Conservation (phyloP, 2,888 invertebrate species). For the Rotaria magnacalcarata region DNA sequence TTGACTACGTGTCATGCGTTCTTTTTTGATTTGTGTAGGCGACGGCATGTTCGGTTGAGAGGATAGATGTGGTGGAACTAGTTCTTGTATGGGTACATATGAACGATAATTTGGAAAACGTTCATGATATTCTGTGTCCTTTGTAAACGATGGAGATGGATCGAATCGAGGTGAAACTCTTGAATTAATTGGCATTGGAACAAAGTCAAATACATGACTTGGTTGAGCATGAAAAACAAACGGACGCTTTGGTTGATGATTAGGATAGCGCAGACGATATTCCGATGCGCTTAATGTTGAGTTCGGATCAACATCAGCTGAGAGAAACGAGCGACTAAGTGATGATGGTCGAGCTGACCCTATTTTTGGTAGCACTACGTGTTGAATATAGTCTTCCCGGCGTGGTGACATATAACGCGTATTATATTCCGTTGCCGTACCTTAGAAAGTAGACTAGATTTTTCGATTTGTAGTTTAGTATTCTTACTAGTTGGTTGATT, state of each 20-base stretch:
- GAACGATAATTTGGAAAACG: not conserved
- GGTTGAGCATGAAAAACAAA: conserved; percentile 19
- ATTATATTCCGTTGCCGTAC: not conserved
- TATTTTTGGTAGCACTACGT: not conserved
- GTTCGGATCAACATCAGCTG: not conserved
- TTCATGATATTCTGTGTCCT: not conserved
- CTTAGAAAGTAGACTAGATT: not conserved
- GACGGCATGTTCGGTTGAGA: not conserved
- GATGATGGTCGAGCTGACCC: not conserved
- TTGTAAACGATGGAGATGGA: not conserved
- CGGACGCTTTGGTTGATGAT: conserved; percentile 24
- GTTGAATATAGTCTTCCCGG: not conserved
- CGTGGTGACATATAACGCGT: not conserved
- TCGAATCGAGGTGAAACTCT: not conserved
- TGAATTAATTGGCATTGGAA: not conserved
- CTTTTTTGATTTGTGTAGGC: not conserved
- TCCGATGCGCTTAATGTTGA: not conserved
- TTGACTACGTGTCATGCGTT: conserved; percentile 16
- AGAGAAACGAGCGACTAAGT: conserved; percentile 10
- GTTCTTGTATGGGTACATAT: not conserved
- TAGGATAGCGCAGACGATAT: conserved; percentile 10
- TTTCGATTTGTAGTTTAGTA: not conserved
- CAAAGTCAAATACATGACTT: not conserved
- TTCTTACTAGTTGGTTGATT: not conserved
- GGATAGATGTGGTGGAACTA: not conserved